phyloP scores from a whole-genome alignment of 2,113 vertebrate genomes.

The zebrafish (Danio rerio) region GRCz12tu NC_133176.1:16648001-16648500 shows the following conservation, averaged over 20 bases:
- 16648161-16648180: conserved; percentile 37
- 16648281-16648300: too few species aligned
- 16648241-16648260: conserved; percentile 9
- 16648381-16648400: too few species aligned
- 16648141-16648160: conserved; percentile 41
- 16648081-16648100: conserved; percentile 36
- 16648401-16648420: too few species aligned
- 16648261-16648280: too few species aligned
- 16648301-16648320: conserved; percentile 5
- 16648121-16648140: conserved; percentile 39
- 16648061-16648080: conserved; percentile 43
- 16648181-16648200: conserved; percentile 29
- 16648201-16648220: not conserved
- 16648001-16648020: conserved; percentile 48
- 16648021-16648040: conserved; percentile 47
- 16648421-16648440: too few species aligned
- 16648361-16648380: conserved; percentile 31
- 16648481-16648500: too few species aligned
- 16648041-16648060: conserved; percentile 43
- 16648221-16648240: not conserved
- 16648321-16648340: conserved; percentile 40
- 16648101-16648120: conserved; percentile 35
- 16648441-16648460: too few species aligned
- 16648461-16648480: too few species aligned
- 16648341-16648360: conserved; percentile 15